These are phyloP conservation scores for Micropterix aruncella DNA, from an alignment of 2,888 invertebrate species.

Conservation along the genomic window DNA sequence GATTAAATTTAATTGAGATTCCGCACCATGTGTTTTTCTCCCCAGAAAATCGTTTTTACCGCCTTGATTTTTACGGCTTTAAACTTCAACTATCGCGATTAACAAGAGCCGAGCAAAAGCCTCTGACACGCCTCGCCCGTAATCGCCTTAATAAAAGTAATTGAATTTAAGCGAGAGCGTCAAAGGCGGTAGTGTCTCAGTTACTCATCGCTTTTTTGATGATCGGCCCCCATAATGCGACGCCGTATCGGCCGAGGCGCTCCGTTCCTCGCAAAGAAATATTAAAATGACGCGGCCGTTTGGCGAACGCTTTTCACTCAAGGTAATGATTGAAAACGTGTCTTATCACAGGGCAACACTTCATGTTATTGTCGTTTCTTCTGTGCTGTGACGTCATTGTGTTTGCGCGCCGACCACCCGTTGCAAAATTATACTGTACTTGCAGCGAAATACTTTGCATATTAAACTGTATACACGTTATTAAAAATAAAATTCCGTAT, in stretches of 20 bases:
- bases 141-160: too few relatives aligned
- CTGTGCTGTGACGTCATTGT: neutral
- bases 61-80: too few relatives aligned
- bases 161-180: neutral
- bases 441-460: too few relatives aligned
- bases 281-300: constrained; percentile 7
- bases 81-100: too few relatives aligned
- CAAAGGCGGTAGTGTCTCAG: neutral
- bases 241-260: neutral
- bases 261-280: constrained; percentile 7
- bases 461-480: too few relatives aligned
- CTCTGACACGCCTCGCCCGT: too few relatives aligned
- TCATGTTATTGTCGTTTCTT: neutral
- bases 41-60: too few relatives aligned
- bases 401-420: neutral
- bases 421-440: too few relatives aligned
- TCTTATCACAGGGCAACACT: constrained; percentile 26
- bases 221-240: constrained; percentile 1
- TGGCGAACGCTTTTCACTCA: constrained; percentile 18
- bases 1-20: too few relatives aligned
- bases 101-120: too few relatives aligned
- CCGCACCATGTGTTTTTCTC: too few relatives aligned
- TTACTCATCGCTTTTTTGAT: constrained; percentile 1
- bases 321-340: constrained; percentile 37
- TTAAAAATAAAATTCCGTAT: too few relatives aligned